Conservation (phyloP, 2,797 vertebrate genomes). For the Intellagama lesueurii region DNA sequence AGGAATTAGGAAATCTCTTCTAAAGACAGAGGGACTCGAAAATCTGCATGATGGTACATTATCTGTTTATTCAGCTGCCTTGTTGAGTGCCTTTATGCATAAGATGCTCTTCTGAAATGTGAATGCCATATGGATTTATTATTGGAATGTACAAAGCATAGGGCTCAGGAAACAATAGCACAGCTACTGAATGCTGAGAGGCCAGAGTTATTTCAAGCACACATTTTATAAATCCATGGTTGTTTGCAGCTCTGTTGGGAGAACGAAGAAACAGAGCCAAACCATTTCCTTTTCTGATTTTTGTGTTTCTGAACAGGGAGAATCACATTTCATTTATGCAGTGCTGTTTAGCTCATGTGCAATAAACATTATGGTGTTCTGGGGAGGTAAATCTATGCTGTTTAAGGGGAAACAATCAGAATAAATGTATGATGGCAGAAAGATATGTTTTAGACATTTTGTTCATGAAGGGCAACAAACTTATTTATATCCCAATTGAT, state of each 20-base stretch:
- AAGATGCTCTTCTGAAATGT: not conserved
- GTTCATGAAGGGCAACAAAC: not conserved
- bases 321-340: not conserved
- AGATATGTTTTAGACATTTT: not conserved
- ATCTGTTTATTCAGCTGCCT: constrained; percentile 30
- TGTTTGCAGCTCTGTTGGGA: constrained; percentile 20
- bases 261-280: constrained; percentile 9
- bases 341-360: not conserved
- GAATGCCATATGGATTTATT: constrained; percentile 14
- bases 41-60: not conserved
- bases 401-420: not conserved
- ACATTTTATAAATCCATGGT: not conserved
- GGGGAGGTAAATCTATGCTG: not conserved
- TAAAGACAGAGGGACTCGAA: not conserved
- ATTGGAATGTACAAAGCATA: not conserved
- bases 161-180: constrained; percentile 5
- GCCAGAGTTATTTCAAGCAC: not conserved
- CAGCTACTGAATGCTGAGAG: not conserved
- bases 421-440: not conserved
- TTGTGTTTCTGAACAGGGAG: not conserved
- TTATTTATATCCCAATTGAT: not conserved
- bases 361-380: not conserved
- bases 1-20: not conserved
- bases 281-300: constrained; percentile 20
- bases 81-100: not conserved